Percentiles rank a stretch among this genome's conserved stretches.
phyloP scores from a whole-genome alignment of 2,888 invertebrate genomes.

The Sesia apiformis region DNA sequence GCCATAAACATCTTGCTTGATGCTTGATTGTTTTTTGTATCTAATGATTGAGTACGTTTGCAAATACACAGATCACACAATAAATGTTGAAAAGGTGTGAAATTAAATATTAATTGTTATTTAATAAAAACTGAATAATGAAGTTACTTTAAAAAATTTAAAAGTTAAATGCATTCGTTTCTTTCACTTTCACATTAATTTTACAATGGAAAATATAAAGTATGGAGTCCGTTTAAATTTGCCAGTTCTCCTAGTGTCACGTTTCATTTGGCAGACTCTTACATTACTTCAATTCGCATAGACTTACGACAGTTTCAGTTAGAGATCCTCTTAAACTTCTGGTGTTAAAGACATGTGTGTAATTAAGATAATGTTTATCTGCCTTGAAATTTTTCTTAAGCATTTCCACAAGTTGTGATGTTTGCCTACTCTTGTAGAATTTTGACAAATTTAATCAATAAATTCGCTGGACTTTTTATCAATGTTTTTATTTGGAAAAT shows the following conservation, averaged over 20 bases:
- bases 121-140: too few relatives aligned
- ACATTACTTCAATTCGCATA: neutral
- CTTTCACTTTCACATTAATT: too few relatives aligned
- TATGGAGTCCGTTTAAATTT: slow-evolving; percentile 8
- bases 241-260: neutral
- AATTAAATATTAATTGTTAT: too few relatives aligned
- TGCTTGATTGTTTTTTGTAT: too few relatives aligned
- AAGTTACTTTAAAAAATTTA: too few relatives aligned
- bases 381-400: slow-evolving; percentile 65
- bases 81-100: too few relatives aligned
- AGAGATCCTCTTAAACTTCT: slow-evolving; percentile 18
- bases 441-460: slow-evolving; percentile 73
- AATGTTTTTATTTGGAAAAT: neutral
- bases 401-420: slow-evolving; percentile 71
- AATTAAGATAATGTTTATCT: slow-evolving; percentile 48
- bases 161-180: too few relatives aligned
- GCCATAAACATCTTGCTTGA: too few relatives aligned
- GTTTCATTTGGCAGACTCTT: slow-evolving; percentile 4
- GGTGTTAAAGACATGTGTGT: slow-evolving; percentile 47
- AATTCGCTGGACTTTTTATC: slow-evolving; percentile 55
- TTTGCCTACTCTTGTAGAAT: slow-evolving; percentile 73
- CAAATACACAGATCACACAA: too few relatives aligned
- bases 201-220: too few relatives aligned
- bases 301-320: slow-evolving; percentile 2
- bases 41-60: too few relatives aligned